Evolutionary conservation across 2,888 invertebrate species (phyloP).

Genomic region (Mycalesis mineus): DNA sequence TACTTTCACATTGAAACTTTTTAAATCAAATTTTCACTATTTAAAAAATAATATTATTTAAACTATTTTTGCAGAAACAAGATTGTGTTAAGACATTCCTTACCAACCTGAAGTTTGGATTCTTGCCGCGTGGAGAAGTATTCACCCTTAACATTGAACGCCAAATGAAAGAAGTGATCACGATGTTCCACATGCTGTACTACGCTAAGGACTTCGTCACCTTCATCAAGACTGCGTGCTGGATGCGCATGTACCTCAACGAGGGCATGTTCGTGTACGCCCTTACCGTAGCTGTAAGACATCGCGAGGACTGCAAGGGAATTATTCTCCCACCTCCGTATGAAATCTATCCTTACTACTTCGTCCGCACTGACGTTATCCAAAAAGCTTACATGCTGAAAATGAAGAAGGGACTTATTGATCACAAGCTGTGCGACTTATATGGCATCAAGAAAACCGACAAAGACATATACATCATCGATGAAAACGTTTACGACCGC

Average conservation of each 20-base stretch:
- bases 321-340: conserved; percentile 77
- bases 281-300: conserved; percentile 71
- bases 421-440: conserved; percentile 70
- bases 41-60: conserved; percentile 30
- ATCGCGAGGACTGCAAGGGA: conserved; percentile 70
- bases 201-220: conserved; percentile 74
- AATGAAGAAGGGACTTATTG: conserved; percentile 66
- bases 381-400: conserved; percentile 74
- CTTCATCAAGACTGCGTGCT: conserved; percentile 71
- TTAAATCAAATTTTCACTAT: no score
- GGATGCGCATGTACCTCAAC: conserved; percentile 73
- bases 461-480: conserved; percentile 79
- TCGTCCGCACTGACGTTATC: conserved; percentile 82
- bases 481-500: conserved; percentile 81
- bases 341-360: conserved; percentile 81
- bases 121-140: conserved; percentile 75
- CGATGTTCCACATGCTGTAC: conserved; percentile 74
- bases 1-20: background rate
- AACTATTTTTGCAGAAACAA: conserved; percentile 64
- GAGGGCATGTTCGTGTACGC: conserved; percentile 79
- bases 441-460: conserved; percentile 71
- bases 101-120: conserved; percentile 70
- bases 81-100: conserved; percentile 79
- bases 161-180: conserved; percentile 70
- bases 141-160: conserved; percentile 72